Evolutionary conservation across 2,797 vertebrate genomes (phyloP).

Genomic region (Cyprinella venusta): DNA sequence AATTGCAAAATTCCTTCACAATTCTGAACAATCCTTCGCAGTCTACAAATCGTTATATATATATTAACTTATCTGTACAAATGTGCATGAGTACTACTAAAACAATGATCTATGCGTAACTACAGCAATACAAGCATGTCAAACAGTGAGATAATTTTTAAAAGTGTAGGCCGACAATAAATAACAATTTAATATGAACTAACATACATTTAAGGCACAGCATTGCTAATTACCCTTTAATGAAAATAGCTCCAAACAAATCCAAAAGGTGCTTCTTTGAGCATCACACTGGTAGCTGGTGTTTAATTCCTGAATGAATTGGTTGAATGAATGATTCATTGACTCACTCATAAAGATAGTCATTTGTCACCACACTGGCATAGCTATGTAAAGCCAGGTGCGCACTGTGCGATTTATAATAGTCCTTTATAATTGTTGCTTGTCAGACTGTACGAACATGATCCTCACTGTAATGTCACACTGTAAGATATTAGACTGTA

Average conservation of each 20-base stretch:
- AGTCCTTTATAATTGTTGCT: no score
- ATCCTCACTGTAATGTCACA: no score
- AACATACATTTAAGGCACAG: background rate
- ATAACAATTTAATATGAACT: background rate
- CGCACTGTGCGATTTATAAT: no score
- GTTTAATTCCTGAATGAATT: background rate
- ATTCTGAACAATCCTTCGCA: background rate
- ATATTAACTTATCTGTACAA: background rate
- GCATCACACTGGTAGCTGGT: background rate
- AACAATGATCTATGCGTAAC: background rate
- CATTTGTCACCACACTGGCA: background rate
- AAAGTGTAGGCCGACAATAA: no score
- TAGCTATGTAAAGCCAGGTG: background rate
- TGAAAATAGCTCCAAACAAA: background rate
- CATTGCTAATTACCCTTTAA: background rate
- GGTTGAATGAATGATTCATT: background rate
- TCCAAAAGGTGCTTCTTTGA: background rate
- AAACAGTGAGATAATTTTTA: background rate
- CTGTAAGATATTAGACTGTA: no score
- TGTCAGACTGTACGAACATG: no score
- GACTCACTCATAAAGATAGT: background rate
- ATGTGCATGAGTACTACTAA: no score
- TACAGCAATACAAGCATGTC: background rate
- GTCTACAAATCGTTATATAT: no score
- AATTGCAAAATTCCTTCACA: background rate